Evolutionary conservation across 2,888 invertebrate species (phyloP).

Genomic region (Pseudoips prasinana): DNA sequence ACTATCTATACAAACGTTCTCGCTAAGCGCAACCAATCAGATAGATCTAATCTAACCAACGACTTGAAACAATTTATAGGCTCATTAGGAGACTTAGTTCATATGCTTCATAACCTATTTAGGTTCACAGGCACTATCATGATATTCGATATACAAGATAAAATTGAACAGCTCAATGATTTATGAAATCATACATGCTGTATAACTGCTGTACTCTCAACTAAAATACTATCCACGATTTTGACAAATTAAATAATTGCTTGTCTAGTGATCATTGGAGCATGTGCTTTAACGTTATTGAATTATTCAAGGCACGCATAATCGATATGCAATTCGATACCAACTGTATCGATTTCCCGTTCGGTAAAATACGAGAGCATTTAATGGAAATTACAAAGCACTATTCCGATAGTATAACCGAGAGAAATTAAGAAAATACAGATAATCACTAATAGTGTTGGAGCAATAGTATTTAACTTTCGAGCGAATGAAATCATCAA

Average conservation of each 20-base stretch:
- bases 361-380: slow-evolving; percentile 30
- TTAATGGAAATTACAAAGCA: slow-evolving; percentile 17
- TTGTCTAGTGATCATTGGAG: slow-evolving; percentile 25
- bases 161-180: slow-evolving; percentile 15
- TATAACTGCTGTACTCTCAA: slow-evolving; percentile 7
- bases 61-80: slow-evolving; percentile 28
- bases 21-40: slow-evolving; percentile 20
- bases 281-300: slow-evolving; percentile 31
- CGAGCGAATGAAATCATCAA: slow-evolving; percentile 28
- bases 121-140: slow-evolving; percentile 20
- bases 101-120: slow-evolving; percentile 23
- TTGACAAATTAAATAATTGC: slow-evolving; percentile 34
- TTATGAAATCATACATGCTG: slow-evolving; percentile 20
- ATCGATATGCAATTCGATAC: slow-evolving; percentile 56
- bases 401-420: slow-evolving; percentile 16
- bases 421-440: slow-evolving; percentile 25
- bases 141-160: slow-evolving; percentile 26
- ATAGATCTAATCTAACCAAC: slow-evolving; percentile 27
- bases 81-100: slow-evolving; percentile 31
- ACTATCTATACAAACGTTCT: slow-evolving; percentile 14
- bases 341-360: slow-evolving; percentile 42
- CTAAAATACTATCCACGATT: slow-evolving; percentile 10
- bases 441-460: slow-evolving; percentile 15
- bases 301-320: slow-evolving; percentile 53
- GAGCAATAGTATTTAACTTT: slow-evolving; percentile 17